Conservation (phyloP, 1,140 invertebrate genomes). For the Micrasema longulum region DNA sequence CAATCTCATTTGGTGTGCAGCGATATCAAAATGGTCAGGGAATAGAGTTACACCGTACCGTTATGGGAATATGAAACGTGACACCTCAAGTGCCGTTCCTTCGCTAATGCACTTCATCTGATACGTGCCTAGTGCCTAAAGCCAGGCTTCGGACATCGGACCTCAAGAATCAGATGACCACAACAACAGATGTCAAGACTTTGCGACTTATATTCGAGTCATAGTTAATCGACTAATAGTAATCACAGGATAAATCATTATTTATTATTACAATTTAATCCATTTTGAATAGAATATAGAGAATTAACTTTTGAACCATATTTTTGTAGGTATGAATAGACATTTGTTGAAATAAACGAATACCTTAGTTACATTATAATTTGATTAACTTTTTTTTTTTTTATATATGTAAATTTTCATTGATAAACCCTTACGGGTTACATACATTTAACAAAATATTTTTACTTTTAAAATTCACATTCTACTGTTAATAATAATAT, state of each 20-base stretch:
- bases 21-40: conserved; percentile 15
- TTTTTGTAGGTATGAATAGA: no score
- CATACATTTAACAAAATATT: no score
- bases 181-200: background rate
- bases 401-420: no score
- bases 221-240: no score
- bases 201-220: no score
- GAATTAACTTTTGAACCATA: background rate
- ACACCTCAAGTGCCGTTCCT: conserved; percentile 13
- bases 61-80: conserved; percentile 32
- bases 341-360: no score
- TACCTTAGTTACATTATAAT: no score
- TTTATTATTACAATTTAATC: background rate
- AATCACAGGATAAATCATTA: background rate
- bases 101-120: conserved; percentile 7
- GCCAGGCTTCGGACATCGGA: background rate
- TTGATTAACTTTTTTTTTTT: no score
- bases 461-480: no score
- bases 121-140: background rate
- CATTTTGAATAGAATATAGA: background rate
- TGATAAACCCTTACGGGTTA: no score
- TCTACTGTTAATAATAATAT: no score
- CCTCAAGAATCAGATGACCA: background rate
- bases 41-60: conserved; percentile 19
- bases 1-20: conserved; percentile 9